Evolutionary conservation across 2,888 invertebrate genomes (phyloP), one percentile per base, ranked within the genome.

Genomic region (Drosophila gaucha): DNA sequence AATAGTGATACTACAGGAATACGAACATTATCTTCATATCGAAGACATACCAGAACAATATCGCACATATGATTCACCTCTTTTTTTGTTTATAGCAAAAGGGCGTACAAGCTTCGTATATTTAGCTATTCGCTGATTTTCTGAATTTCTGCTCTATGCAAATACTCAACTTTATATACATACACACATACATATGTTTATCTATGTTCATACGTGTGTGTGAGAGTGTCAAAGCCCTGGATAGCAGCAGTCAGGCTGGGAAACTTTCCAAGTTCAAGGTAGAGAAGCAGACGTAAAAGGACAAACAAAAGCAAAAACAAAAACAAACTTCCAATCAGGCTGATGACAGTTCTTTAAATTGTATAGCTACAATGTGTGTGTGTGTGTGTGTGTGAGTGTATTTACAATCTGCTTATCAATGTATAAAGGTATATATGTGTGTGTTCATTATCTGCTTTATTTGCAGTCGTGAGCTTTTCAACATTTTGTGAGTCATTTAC

Each of bases 251-350:
- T 30, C 26, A 20, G 38, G 16, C n/a, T 38, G 36, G 30, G 1
- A 22, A 50, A 36, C 18, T 41, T 38, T 47, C 38, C 80, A 77
- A 77, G 76, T 77, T 77, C 84, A 77, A 77, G 84, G 83, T 65
- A 35, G 52, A 20, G 49, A 66, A 30, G 24, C 62, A 78, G 46
- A 60, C 28, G 38, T 12, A 38, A 57, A 52, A 54, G 52, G 52
- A 54, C 30, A 72, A 57, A 39, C 56, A 65, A 49, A 24, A 35
- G 9, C 46, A 50, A 41, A 18, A 30, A 14, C 46, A 47, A 47
- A 14, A 16, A 24, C 67, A 38, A 67, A 43, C 10, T 16, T 18
- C n/a, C 22, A 43, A 47, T 26, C 39, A 36, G 41, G 3, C 36
- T 44, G 12, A 43, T 52, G 51, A 41, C 28, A 35, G 6, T 35